These are phyloP conservation scores for Pinctada fucata DNA, from an alignment of 2,888 invertebrate genomes.

Conservation along the genomic window DNA sequence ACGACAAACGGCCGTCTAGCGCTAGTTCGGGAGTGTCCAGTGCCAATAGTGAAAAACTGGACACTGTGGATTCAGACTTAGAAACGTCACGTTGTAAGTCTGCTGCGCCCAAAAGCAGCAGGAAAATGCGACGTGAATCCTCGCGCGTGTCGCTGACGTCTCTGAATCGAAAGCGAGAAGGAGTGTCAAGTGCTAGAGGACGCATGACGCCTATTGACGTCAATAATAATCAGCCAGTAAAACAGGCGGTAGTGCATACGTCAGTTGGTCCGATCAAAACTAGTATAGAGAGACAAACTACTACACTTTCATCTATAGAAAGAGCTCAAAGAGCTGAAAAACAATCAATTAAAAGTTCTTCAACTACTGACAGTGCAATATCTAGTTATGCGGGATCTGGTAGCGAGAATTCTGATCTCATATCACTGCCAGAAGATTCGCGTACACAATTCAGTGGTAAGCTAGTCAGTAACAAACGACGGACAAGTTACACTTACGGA, in stretches of 20 bases:
- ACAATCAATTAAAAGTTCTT: constrained; percentile 55
- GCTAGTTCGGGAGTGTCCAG: constrained; percentile 51
- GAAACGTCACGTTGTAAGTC: constrained; percentile 1
- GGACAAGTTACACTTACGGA: constrained; percentile 26
- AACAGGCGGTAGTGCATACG: constrained; percentile 6
- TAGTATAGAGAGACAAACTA: constrained; percentile 34
- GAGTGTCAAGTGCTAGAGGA: constrained; percentile 7
- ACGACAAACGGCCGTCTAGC: constrained; percentile 49
- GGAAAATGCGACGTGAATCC: constrained; percentile 7
- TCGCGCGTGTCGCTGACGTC: constrained; percentile 10
- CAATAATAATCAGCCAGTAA: constrained; percentile 23
- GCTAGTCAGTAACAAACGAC: constrained; percentile 6
- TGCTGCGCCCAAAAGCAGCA: constrained; percentile 5
- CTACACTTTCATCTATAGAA: constrained; percentile 41
- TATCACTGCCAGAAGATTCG: constrained; percentile 34
- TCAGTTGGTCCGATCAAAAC: constrained; percentile 18
- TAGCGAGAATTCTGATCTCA: constrained; percentile 58
- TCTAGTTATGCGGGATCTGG: constrained; percentile 62
- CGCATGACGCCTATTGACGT: constrained; percentile 12
- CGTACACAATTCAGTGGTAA: constrained; percentile 1
- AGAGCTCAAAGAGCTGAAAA: constrained; percentile 48
- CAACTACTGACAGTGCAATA: constrained; percentile 66
- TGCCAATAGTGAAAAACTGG: constrained; percentile 45
- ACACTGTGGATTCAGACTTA: constrained; percentile 26
- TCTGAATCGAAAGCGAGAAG: not conserved